Base-by-base conservation (phyloP, 2,113 vertebrate species). In the Apteryx owenii region DNA sequence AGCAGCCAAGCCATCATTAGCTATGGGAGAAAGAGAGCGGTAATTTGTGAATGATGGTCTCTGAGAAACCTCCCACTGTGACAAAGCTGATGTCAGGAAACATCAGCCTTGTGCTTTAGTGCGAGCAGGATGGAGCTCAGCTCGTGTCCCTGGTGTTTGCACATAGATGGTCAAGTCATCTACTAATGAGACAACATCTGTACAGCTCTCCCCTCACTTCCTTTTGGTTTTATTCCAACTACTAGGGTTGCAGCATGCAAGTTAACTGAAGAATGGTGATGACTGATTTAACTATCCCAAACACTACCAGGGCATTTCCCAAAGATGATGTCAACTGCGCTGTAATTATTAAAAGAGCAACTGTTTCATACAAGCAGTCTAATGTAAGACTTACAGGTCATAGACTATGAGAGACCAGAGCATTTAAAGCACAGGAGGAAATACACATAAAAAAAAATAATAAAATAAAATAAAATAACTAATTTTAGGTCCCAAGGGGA, bases 241-340 rank as follows among this genome's bases (percentile, higher is more conserved):
- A 5, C 44, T 22, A 54, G 68, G 71, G n/a, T 73, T 54, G 22
- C 62, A 91, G 42, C 18, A 9, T 58, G 81, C n/a, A 81, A 79
- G 54, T 85, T 58, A 79, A 69, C 73, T 56, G 51, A 61, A 80
- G 81, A 92, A 87, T 18, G 38, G 89, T 89, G 89, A 50, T 92
- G 89, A 95, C 60, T 64, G 85, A 89, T 94, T 92, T 94, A 87
- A 83, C 62, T 87, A 71, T 69, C 72, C 64, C 78, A 76, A 89
- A 75, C 44, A 70, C 68, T 80, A 87, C n/a, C 44, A 76, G 81
- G 85, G 77, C 78, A 89, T 83, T 92, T 88, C 95, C 82, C 62
- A 68, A 90, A 83, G 72, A 71, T 83, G 50, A 90, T 83, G 73
- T 90, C 82, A 81, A n/a, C 73, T 40, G 17, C 20, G 17, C 31